A percentile compares a stretch with the other conserved stretches of the same genome.
Conservation (phyloP, 2,888 invertebrate genomes). For the Lamellibrachia columna region DNA sequence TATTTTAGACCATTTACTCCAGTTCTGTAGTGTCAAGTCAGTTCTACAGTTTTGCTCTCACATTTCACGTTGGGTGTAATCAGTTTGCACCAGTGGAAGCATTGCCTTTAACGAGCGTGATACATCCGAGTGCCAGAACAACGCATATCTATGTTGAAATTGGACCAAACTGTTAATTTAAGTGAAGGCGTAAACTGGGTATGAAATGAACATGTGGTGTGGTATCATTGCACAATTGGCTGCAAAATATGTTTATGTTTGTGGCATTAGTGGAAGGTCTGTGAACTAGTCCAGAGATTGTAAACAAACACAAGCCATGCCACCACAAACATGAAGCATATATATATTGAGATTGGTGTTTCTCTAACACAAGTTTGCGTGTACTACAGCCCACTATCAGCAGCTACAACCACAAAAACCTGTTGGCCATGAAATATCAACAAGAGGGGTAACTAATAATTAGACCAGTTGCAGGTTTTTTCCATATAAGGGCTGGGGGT, state of each 20-base stretch:
- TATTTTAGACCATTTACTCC: not conserved
- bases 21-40: not conserved
- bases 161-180: not conserved
- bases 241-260: not conserved
- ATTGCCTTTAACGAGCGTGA: not conserved
- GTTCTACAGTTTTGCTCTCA: not conserved
- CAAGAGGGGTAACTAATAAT: no score
- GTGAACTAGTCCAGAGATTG: not conserved
- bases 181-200: not conserved
- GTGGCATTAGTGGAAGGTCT: not conserved
- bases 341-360: not conserved
- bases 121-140: not conserved
- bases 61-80: not conserved
- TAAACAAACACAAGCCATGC: not conserved
- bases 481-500: no score
- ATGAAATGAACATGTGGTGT: not conserved
- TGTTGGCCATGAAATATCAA: not conserved
- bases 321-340: not conserved
- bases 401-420: not conserved
- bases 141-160: not conserved
- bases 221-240: not conserved
- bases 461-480: not conserved
- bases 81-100: not conserved
- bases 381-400: not conserved
- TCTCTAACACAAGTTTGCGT: not conserved